Conservation (phyloP, 92 coral and sea anemone species). For the Zoanthus sansibaricus region DNA sequence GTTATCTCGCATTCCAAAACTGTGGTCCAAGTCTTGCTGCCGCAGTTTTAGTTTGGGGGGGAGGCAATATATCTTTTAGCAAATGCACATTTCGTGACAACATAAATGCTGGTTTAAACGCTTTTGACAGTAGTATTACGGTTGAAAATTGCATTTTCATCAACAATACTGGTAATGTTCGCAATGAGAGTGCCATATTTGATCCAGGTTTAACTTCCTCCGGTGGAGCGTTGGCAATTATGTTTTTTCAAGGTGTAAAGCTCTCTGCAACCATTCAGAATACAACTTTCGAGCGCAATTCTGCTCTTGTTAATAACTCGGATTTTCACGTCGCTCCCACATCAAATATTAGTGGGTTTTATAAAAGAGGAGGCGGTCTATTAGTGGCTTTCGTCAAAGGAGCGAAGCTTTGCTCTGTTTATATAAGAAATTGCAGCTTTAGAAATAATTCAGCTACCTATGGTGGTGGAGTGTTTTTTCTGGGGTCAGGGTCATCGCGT, state of each 20-base stretch:
- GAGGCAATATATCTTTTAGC: conserved; percentile 67
- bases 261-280: conserved; percentile 52
- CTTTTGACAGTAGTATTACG: conserved; percentile 73
- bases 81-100: conserved; percentile 79
- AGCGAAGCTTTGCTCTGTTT: conserved; percentile 53
- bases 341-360: conserved; percentile 52
- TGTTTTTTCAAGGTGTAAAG: conserved; percentile 47
- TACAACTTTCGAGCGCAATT: conserved; percentile 65
- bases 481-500: conserved; percentile 50
- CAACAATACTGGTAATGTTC: conserved; percentile 72
- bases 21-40: conserved; percentile 71
- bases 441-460: conserved; percentile 77
- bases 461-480: conserved; percentile 82
- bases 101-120: conserved; percentile 72
- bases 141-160: conserved; percentile 66
- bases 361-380: conserved; percentile 73
- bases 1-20: conserved; percentile 67
- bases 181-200: conserved; percentile 24
- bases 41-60: conserved; percentile 66
- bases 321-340: conserved; percentile 63
- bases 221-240: conserved; percentile 60
- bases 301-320: conserved; percentile 74
- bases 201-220: conserved; percentile 31
- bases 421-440: conserved; percentile 55
- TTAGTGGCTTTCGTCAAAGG: conserved; percentile 56